Base-by-base conservation (phyloP, 2,888 invertebrate genomes). In the Saturnia japonica region DNA sequence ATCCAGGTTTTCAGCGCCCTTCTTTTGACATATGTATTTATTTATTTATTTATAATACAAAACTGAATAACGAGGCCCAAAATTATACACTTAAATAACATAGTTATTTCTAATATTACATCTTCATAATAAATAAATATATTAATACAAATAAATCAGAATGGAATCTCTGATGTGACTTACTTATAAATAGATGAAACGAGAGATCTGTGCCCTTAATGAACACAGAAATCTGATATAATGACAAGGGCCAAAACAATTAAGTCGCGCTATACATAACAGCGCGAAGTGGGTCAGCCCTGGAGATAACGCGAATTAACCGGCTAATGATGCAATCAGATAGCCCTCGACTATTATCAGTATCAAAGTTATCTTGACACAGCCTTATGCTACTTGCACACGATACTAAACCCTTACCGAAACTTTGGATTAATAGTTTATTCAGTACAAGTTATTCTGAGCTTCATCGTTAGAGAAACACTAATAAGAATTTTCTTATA, bases 251-350 rank as follows among this genome's bases (percentile, higher is more conserved):
- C 40, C 64, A 64, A 64, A n/a, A 64, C 19, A 40, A 40, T 64
- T 64, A 64, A 40, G n/a, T 64, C 64, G 40, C 64, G 19, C 40
- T 64, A 60, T 60, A 60, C 57, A 64, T 40, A 64, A 64, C 34
- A 64, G 19, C 64, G 40, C 64, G 64, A 40, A 40, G 64, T 64
- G 64, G 64, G 64, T 64, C 64, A 64, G 40, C 40, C 40, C 40
- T 64, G 34, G 40, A 64, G 64, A 64, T 64, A 64, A 64, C 64
- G 64, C 64, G 64, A 64, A 64, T 64, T 64, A 64, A 64, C 64
- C 11, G 64, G 40, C 40, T 64, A 64, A 64, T 64, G 64, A 64
- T 40, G 64, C 40, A 40, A 64, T 34, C 64, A 64, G 64, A 40
- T 40, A 64, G 64, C 64, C 57, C 57, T 28, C 57, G 57, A 60